These are phyloP conservation scores for Blastobasis lacticolella DNA, from an alignment of 2,888 invertebrate species.

Conservation along the genomic window DNA sequence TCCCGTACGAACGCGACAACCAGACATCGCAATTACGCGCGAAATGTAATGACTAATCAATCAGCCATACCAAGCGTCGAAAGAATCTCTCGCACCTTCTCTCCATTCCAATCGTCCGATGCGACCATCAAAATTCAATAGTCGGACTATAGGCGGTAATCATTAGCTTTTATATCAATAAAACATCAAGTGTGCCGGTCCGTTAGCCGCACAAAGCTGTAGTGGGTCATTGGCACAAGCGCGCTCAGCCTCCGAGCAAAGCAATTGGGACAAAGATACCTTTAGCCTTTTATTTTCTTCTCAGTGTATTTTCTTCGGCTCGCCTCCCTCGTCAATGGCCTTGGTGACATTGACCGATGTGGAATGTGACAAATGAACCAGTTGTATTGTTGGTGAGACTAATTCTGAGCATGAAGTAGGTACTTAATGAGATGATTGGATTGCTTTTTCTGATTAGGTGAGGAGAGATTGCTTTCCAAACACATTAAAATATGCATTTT, in stretches of 20 bases:
- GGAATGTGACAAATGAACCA: background rate
- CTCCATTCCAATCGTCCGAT: no score
- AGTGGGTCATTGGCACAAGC: slow-evolving; percentile 66
- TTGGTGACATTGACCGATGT: background rate
- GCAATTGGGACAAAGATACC: slow-evolving; percentile 22
- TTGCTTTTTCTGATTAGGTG: no score
- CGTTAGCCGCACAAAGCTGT: slow-evolving; percentile 67
- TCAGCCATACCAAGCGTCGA: no score
- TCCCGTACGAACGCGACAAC: no score
- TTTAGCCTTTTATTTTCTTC: slow-evolving; percentile 20
- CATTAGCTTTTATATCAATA: slow-evolving; percentile 61
- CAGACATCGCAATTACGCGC: no score
- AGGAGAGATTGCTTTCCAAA: no score
- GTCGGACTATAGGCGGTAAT: slow-evolving; percentile 32
- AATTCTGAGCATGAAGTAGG: no score
- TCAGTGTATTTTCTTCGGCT: slow-evolving; percentile 1
- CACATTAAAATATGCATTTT: no score
- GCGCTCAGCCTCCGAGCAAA: slow-evolving; percentile 17
- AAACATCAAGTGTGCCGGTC: slow-evolving; percentile 60
- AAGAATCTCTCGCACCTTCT: no score
- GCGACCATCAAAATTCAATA: slow-evolving; percentile 18
- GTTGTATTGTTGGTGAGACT: no score
- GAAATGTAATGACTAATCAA: no score
- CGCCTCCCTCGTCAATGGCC: background rate
- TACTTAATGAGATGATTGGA: no score